phyloP scores from a whole-genome alignment of 2,113 vertebrate species.

The Nematolebias whitei region DNA sequence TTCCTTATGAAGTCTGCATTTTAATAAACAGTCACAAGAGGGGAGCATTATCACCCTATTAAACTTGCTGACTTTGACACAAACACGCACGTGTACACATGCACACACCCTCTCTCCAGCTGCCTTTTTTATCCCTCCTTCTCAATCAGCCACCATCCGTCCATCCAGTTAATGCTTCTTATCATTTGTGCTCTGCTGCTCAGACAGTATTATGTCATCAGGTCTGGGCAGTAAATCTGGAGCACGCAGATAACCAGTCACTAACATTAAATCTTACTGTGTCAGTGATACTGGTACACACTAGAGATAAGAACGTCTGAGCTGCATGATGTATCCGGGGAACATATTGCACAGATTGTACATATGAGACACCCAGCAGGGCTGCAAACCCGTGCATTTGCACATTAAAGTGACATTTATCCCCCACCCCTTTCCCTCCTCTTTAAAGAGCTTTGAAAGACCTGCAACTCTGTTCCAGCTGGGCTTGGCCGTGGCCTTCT shows the following conservation, averaged over 20 bases:
- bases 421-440: background rate
- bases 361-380: slow-evolving; percentile 1
- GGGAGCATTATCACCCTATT: slow-evolving; percentile 50
- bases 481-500: slow-evolving; percentile 60
- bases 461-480: slow-evolving; percentile 35
- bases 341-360: background rate
- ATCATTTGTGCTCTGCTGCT: slow-evolving; percentile 26
- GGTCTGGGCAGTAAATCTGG: slow-evolving; percentile 43
- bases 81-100: no score
- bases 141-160: slow-evolving; percentile 32
- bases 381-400: slow-evolving; percentile 9
- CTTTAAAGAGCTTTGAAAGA: slow-evolving; percentile 28
- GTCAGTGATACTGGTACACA: slow-evolving; percentile 1
- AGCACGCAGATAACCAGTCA: slow-evolving; percentile 1
- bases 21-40: slow-evolving; percentile 60
- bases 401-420: slow-evolving; percentile 34
- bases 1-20: slow-evolving; percentile 40
- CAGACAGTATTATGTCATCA: slow-evolving; percentile 52
- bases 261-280: background rate
- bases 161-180: slow-evolving; percentile 37
- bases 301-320: slow-evolving; percentile 39
- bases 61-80: slow-evolving; percentile 28
- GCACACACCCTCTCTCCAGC: background rate
- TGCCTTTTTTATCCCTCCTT: slow-evolving; percentile 15
- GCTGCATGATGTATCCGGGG: slow-evolving; percentile 9